Base-by-base conservation (phyloP, 53 echinoderm and acorn worm species). In the Paracentrotus lividus region DNA sequence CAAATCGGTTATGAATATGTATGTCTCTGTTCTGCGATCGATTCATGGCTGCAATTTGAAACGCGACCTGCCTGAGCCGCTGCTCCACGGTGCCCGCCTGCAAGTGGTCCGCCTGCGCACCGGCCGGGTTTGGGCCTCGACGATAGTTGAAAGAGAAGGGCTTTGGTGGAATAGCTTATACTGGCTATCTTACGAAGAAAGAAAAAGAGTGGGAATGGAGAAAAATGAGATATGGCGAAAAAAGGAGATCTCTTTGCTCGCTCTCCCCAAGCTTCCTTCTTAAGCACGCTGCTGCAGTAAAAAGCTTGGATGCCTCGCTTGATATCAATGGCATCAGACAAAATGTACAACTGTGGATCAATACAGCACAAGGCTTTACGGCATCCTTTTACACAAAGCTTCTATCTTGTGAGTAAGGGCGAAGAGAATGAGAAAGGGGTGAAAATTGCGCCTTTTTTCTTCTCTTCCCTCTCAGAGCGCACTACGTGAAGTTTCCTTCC, bases 1-100 rank as follows among this genome's bases (percentile, higher is more conserved):
- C 78, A 92, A 92, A 92, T 92, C 92, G 92, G 92, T 77, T 77
- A 92, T 92, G 92, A 92, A 92, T 92, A 92, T 92, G 92, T 57
- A 92, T 92, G 92, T 27, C 72, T 90, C 90, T 89, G 89, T 89
- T 64, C 44, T 75, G 52, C 75, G 51, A 92, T 92, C 81, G 92
- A 92, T 92, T 92, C 58, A 40, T 78, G 29, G 81, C 5, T 92
- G 92, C 92, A 92, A 92, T 92, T 92, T 92, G 92, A 92, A 92
- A 92, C 92, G 92, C 77, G 92, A 92, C 92, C 92, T 60, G 58
- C 54, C 92, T 23, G 24, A 14, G 51, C 24, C 57, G 77, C 51
- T 90, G 91, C 75, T 61, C 64, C 89, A 45, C 57, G 21, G 69
- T 55, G 81, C 92, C 92, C 54, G 45, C 31, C 21, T 56, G 86